Evolutionary conservation across 1,140 invertebrate genomes (phyloP), one percentile per base, ranked within the genome.

Genomic region (Mycetomoellerius zeteki): DNA sequence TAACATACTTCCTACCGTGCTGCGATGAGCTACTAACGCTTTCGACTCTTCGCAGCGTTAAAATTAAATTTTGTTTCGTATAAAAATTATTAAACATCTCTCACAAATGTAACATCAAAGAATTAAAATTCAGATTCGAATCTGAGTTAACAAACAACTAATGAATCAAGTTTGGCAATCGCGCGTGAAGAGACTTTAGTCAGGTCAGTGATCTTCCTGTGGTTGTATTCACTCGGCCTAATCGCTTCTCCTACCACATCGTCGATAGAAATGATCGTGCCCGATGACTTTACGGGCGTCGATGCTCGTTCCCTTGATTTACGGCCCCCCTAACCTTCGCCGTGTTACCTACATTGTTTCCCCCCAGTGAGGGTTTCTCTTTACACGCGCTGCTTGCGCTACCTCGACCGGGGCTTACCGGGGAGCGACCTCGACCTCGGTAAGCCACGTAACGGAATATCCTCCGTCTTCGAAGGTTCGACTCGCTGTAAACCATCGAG

Each of bases 291-390:
- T 94, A 94, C 93, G 92, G 91, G 89, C 92, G 90, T 93, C 92
- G 94, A 94, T 94, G 92, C 94, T 94, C 93, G 93, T 94, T 94
- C 89, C 86, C 88, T 90, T 94, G 93, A 94, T 94, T 94, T 94
- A 94, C 91, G 93, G 84, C 88, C 86, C 91, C 86, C 92, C 92
- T 93, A 94, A 94, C 93, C 92, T 93, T 94, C 92, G 89, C 88
- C 90, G 89, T 88, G 88, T 89, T 90, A 90, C 86, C 89, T 88
- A 93, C 93, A 93, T 93, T 94, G 93, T 93, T 92, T 93, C 89
- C 85, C 72, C 86, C 69, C 87, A 30, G 88, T 67, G 77, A 52
- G 82, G 73, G 75, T 88, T 86, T 91, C 80, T 86, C 89, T 88
- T 91, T 91, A 80, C 88, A 89, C 87, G 88, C 69, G 80, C 89